Base-by-base conservation (phyloP, 1,140 invertebrate species). In the Bombus vancouverensis region DNA sequence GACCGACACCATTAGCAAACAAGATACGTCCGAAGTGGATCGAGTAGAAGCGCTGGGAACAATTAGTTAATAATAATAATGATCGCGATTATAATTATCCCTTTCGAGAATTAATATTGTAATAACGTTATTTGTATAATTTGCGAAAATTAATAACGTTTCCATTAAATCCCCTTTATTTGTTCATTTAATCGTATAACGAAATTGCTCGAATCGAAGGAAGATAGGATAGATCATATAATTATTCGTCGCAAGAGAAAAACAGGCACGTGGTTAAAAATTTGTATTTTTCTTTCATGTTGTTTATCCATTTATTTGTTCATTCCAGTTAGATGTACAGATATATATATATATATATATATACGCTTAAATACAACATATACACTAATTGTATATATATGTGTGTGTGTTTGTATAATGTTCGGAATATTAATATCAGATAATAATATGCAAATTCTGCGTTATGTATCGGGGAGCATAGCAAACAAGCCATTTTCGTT, bases 1-100 rank as follows among this genome's bases (percentile, higher is more conserved):
- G 34, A 66, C 47, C 25, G 39, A 28, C 42, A 32, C 47, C 62
- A 77, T 77, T 68, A 66, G 81, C 81, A 70, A 77, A 78, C 81
- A 83, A 70, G 62, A 57, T 28, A 37, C 34, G 81, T 32, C 10
- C 62, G 62, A 25, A 44, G 66, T 39, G 81, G 62, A 57, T 70
- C 42, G 62, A 59, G 15, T 18, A 68, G 34, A 32, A 57, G 44
- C 59, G 62, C 28, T 39, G 74, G 53, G 57, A 83, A 83, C 81
- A 83, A 78, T 77, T 83, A 75, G 62, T 77, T 77, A 53, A 68
- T 83, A 77, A 83, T 83, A 78, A 77, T 57, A 39, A 39, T 28
- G 71, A 44, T 47, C 44, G 74, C 3, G 65, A 70, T 32, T 34
- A 28, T 70, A 66, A 77, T 78, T 77, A 82, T 79, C 65, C 32